Evolutionary conservation across 2,113 vertebrate genomes (phyloP).

Genomic region (Leptobrachium leishanense): DNA sequence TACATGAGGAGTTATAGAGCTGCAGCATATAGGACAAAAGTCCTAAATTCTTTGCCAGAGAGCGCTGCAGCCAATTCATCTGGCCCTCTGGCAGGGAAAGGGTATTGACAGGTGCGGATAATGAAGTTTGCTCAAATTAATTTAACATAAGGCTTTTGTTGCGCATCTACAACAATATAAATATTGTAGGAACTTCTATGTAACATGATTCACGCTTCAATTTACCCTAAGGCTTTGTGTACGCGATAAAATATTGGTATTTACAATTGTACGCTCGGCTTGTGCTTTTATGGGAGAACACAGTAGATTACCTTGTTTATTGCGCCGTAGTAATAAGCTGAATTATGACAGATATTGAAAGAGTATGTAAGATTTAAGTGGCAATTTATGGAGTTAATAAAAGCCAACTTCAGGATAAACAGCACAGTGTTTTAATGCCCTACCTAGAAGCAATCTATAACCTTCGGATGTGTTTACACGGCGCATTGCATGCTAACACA

Average conservation of each 20-base stretch:
- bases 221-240: constrained; percentile 38
- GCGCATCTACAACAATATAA: constrained; percentile 9
- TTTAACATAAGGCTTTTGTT: constrained; percentile 30
- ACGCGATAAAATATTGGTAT: constrained; percentile 39
- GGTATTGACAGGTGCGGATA: too few species aligned
- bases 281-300: constrained; percentile 29
- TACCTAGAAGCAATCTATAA: constrained; percentile 14
- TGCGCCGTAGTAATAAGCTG: constrained; percentile 39
- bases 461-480: constrained; percentile 18
- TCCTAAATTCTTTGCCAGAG: too few species aligned
- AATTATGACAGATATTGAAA: constrained; percentile 34
- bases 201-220: constrained; percentile 30
- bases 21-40: too few species aligned
- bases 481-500: constrained; percentile 23
- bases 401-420: constrained; percentile 32
- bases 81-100: too few species aligned
- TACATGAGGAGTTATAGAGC: too few species aligned
- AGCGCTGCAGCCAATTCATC: too few species aligned
- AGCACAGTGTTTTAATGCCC: constrained; percentile 30
- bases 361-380: constrained; percentile 21
- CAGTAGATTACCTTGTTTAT: constrained; percentile 33
- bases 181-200: constrained; percentile 21
- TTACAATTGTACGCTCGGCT: constrained; percentile 36
- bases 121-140: background rate
- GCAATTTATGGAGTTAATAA: constrained; percentile 45